Conservation (phyloP, 2,888 invertebrate genomes). For the Altica lythri region DNA sequence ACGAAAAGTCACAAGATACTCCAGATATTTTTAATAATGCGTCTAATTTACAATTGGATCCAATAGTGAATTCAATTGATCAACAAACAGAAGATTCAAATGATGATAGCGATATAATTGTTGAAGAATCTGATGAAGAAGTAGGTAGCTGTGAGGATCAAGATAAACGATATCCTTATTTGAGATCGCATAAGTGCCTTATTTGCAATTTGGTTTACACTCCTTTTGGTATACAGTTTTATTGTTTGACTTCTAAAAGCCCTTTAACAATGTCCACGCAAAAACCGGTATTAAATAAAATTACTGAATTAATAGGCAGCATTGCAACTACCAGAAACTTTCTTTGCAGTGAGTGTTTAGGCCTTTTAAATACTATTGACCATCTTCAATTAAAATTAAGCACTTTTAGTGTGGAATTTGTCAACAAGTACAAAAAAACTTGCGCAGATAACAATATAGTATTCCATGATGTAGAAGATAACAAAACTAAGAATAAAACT, state of each 20-base stretch:
- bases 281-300: slow-evolving; percentile 49
- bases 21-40: slow-evolving; percentile 19
- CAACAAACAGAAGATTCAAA: slow-evolving; percentile 50
- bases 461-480: slow-evolving; percentile 12
- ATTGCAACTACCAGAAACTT: slow-evolving; percentile 43
- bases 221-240: slow-evolving; percentile 52
- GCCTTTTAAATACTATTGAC: slow-evolving; percentile 55
- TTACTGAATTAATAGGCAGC: slow-evolving; percentile 46
- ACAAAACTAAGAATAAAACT: slow-evolving; percentile 22
- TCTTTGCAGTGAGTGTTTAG: slow-evolving; percentile 55
- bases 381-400: slow-evolving; percentile 54
- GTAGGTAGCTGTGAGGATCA: slow-evolving; percentile 47
- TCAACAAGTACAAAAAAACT: slow-evolving; percentile 48
- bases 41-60: slow-evolving; percentile 30
- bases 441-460: slow-evolving; percentile 39
- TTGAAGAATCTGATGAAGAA: slow-evolving; percentile 55
- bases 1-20: slow-evolving; percentile 30
- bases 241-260: slow-evolving; percentile 50
- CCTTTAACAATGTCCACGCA: slow-evolving; percentile 55
- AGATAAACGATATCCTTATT: slow-evolving; percentile 37
- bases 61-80: slow-evolving; percentile 36
- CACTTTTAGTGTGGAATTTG: slow-evolving; percentile 47
- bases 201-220: slow-evolving; percentile 52
- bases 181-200: slow-evolving; percentile 48
- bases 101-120: slow-evolving; percentile 55